Percentiles rank a stretch among this genome's conserved stretches.
These are phyloP conservation scores for Darevskia nairensis DNA, from an alignment of 2,797 vertebrate species.

Conservation along the genomic window DNA sequence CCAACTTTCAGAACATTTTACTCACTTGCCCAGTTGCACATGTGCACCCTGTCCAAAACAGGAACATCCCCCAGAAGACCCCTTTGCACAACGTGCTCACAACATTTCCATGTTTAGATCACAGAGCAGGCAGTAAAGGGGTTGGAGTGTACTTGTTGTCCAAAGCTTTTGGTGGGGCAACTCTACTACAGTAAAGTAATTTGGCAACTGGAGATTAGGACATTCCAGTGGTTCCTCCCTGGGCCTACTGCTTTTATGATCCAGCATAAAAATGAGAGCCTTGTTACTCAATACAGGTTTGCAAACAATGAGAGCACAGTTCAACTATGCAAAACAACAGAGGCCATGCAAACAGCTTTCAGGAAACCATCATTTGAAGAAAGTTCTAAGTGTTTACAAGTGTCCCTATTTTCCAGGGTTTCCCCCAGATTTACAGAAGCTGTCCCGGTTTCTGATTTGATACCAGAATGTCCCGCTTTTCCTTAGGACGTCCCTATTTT, in stretches of 20 bases:
- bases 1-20: not conserved
- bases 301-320: not conserved
- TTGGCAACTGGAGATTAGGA: not conserved
- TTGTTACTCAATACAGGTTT: too few species aligned
- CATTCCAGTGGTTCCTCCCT: too few species aligned
- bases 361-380: not conserved
- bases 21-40: not conserved
- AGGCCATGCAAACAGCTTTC: not conserved
- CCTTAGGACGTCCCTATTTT: too few species aligned
- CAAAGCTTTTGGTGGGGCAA: too few species aligned
- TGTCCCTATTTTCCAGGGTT: not conserved
- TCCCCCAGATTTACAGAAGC: not conserved
- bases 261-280: too few species aligned
- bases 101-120: not conserved
- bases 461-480: too few species aligned
- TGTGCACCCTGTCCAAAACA: not conserved
- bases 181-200: not conserved
- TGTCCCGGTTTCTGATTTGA: too few species aligned
- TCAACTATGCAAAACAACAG: not conserved
- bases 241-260: too few species aligned
- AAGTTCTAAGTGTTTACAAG: not conserved
- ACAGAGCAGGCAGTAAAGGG: not conserved
- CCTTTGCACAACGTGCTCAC: not conserved
- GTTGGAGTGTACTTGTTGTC: too few species aligned
- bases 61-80: not conserved